Base-by-base conservation (phyloP, 2,113 vertebrate genomes). In the Callospermophilus lateralis region DNA sequence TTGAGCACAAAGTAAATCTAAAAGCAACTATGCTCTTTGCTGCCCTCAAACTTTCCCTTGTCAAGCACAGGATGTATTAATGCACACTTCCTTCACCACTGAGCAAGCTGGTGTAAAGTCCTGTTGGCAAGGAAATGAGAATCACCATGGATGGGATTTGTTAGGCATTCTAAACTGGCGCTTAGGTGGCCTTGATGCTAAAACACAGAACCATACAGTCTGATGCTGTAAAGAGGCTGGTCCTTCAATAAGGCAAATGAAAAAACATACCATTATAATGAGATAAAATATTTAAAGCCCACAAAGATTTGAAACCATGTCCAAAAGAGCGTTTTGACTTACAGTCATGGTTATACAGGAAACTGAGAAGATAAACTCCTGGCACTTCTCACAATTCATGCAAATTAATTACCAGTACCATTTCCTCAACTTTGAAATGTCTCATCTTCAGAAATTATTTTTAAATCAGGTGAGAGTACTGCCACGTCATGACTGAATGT, bases 251-350 rank as follows among this genome's bases (percentile, higher is more conserved):
- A 55, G 42, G 79, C 83, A 53, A 92, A 87, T 65, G 53, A 37
- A 63, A 86, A 45, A 22, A 68, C 10, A 83, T 19, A 84, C 51
- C 30, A 16, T 48, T 32, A 58, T 42, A 70, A 89, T 78, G 45
- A 86, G 42, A 65, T 55, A 80, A 94, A 88, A 88, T 89, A 65
- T 48, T 45, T 74, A 61, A 91, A 95, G 51, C 20, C 67, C 74
- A 74, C 74, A 22, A 83, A 94, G 72, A 81, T 65, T 30, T 94
- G 85, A 96, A 85, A 61, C 34, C 7, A 22, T 0, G 32, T 65
- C 92, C 91, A 86, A 85, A 94, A 81, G 77, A 94, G 26, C 34
- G 73, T 28, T 67, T 53, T 81, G 72, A 67, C 39, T 67, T 93
- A 79, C 2, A 79, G 61, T 37, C 28, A 70, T 3, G 32, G 16